A percentile compares a stretch with the other conserved stretches of the same genome.
phyloP scores from a whole-genome alignment of 2,113 vertebrate genomes.

The Bufo bufo region DNA sequence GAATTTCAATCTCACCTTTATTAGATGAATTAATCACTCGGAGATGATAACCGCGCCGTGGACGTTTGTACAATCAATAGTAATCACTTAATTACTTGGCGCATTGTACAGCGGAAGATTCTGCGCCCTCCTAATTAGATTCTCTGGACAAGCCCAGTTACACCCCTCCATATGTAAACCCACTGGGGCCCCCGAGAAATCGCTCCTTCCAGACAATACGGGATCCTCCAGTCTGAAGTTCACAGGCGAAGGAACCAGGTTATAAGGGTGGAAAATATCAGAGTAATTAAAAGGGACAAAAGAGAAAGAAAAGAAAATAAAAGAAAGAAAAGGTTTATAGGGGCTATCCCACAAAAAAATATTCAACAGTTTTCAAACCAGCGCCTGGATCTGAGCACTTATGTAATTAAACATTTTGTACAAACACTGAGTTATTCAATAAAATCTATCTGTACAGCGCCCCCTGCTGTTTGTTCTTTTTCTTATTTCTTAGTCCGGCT shows the following conservation, averaged over 20 bases:
- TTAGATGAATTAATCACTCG: constrained; percentile 68
- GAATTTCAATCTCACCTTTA: constrained; percentile 61
- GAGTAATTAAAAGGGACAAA: neutral
- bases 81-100: constrained; percentile 70
- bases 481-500: too few species aligned
- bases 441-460: too few species aligned
- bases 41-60: constrained; percentile 65
- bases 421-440: too few species aligned
- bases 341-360: too few species aligned
- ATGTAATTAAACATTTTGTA: too few species aligned
- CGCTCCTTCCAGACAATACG: neutral
- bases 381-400: too few species aligned
- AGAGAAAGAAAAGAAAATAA: too few species aligned
- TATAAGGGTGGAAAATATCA: neutral
- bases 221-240: neutral
- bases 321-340: too few species aligned
- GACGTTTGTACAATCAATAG: constrained; percentile 67
- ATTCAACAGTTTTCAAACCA: too few species aligned
- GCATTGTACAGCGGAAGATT: constrained; percentile 53
- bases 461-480: too few species aligned
- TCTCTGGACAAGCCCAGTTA: constrained; percentile 52
- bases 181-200: neutral
- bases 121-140: constrained; percentile 65
- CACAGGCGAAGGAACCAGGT: neutral
- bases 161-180: constrained; percentile 47